Evolutionary conservation across 2,888 invertebrate species (phyloP), one percentile per base, ranked within the genome.

Genomic region (Polylopha cassiicola): DNA sequence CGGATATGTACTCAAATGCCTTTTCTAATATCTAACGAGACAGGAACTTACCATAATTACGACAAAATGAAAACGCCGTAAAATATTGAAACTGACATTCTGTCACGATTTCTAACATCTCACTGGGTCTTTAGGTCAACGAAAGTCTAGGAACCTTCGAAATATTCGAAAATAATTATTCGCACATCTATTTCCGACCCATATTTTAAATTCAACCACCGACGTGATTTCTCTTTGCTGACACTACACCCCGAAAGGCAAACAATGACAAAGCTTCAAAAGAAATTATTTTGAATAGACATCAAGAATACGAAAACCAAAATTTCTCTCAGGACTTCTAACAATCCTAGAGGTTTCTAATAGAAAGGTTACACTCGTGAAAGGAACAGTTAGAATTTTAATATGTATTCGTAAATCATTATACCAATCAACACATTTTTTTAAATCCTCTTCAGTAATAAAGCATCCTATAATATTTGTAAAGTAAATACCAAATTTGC

Each of bases 71-170:
- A 44, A 43, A 33, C 46, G 51, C 53, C 44, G 51, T 45, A 51
- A 41, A 33, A 24, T 30, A 20, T 37, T 42, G 30, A 23, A 27
- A 20, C 26, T 41, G 29, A 42, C 45, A 50, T 50, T n/a, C n/a
- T n/a, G 47, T 48, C 48, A 51, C 48, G 51, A 52, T 46, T 53
- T 50, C 47, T 46, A 50, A 50, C 36, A 30, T 15, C 2, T 10
- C 16, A 7, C 13, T 16, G 24, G 3, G 31, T 51, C 38, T 42
- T 45, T 47, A 38, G 43, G 49, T 48, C 51, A 47, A 50, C 50
- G 53, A 50, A 49, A 47, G 34, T 30, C 26, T 29, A 29, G 38
- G 39, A 41, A 50, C 50, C 50, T 53, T 51, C 34, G 47, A 47
- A 43, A 43, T 45, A 46, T 45, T 26, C 32, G 43, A 37, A 44